Conservation (phyloP, 2,797 vertebrate species). For the Crocidura indochinensis region DNA sequence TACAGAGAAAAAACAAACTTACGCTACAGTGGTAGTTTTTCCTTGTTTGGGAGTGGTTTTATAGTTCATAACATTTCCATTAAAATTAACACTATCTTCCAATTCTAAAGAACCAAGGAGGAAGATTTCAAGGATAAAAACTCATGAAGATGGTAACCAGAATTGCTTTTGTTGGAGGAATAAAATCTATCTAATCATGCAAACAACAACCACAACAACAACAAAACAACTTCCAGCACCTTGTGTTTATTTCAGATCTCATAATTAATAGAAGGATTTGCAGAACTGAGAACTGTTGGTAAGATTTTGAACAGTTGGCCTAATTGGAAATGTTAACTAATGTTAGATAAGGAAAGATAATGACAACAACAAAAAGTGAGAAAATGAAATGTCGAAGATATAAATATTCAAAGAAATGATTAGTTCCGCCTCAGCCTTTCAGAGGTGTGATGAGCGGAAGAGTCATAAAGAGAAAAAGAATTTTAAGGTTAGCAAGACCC, state of each 20-base stretch:
- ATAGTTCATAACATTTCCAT: neutral
- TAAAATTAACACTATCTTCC: constrained; percentile 32
- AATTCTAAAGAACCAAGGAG: constrained; percentile 15
- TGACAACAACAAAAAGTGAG: neutral
- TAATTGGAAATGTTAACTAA: neutral
- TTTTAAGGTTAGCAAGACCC: neutral
- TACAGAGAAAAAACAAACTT: constrained; percentile 31
- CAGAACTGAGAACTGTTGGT: neutral
- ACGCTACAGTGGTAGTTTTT: neutral
- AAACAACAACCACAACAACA: neutral
- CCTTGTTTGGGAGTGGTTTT: constrained; percentile 2
- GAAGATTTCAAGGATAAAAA: neutral
- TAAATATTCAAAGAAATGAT: constrained; percentile 6
- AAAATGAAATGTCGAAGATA: neutral
- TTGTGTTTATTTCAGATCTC: constrained; percentile 33
- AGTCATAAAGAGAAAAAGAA: neutral
- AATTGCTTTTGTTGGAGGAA: neutral
- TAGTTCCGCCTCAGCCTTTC: neutral
- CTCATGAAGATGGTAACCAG: neutral
- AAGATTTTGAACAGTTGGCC: neutral
- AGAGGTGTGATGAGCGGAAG: neutral
- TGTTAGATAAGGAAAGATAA: neutral
- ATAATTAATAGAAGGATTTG: neutral
- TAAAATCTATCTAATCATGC: neutral
- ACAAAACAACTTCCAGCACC: neutral